A percentile compares a stretch with the other conserved stretches of the same genome.
These are phyloP conservation scores for Columbina picui DNA, from an alignment of 2,113 vertebrate species.

Conservation along the genomic window DNA sequence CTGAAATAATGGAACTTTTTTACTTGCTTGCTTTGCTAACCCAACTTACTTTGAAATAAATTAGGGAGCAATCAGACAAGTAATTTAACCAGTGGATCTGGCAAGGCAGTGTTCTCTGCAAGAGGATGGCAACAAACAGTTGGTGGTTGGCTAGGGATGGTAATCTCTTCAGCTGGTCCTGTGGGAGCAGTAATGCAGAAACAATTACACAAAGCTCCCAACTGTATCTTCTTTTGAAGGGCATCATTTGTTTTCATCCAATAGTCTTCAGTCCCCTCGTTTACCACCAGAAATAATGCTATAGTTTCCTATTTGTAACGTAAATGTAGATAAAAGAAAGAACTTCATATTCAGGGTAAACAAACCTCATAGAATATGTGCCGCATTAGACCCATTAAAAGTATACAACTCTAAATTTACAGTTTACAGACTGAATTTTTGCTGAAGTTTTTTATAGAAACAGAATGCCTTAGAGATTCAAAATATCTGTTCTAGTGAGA, in stretches of 20 bases:
- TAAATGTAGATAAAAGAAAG: constrained; percentile 29
- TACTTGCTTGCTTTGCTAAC: constrained; percentile 39
- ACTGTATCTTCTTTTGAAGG: constrained; percentile 61
- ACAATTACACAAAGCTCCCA: constrained; percentile 40
- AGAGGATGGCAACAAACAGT: constrained; percentile 56
- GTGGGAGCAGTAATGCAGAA: constrained; percentile 47
- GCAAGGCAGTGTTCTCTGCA: constrained; percentile 34
- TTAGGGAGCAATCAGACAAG: constrained; percentile 37
- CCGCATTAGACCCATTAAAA: neutral
- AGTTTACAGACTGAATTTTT: neutral
- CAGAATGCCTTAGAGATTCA: constrained; percentile 29
- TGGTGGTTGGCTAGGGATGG: constrained; percentile 34
- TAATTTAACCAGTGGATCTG: constrained; percentile 54
- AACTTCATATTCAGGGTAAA: neutral
- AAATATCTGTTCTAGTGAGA: neutral
- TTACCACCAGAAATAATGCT: constrained; percentile 12
- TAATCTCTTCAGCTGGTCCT: constrained; percentile 60
- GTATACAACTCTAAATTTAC: neutral
- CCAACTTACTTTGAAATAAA: constrained; percentile 44
- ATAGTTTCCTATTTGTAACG: neutral
- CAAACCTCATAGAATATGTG: neutral
- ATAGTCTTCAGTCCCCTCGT: constrained; percentile 15
- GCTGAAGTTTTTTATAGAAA: neutral
- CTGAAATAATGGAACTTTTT: constrained; percentile 40
- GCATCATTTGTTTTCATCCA: constrained; percentile 36